Evolutionary conservation across 2,113 vertebrate genomes (phyloP).

Genomic region (Hucho hucho): DNA sequence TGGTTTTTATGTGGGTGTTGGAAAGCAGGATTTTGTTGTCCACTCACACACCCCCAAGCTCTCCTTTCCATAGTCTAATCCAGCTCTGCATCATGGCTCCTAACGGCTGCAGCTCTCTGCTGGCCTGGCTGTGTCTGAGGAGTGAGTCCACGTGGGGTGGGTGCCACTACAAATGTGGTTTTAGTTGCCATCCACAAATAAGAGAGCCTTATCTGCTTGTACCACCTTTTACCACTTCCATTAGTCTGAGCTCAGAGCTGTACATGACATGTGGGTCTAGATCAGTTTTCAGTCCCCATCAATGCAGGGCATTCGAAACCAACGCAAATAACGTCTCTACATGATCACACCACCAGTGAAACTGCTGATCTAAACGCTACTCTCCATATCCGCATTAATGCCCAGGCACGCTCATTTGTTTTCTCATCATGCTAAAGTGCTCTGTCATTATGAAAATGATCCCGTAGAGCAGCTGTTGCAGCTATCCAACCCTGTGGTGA

Average conservation of each 20-base stretch:
- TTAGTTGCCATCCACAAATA: too few species aligned
- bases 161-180: too few species aligned
- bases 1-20: neutral
- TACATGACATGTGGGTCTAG: neutral
- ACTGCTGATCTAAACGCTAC: neutral
- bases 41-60: neutral
- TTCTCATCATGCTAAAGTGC: neutral
- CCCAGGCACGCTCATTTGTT: conserved; percentile 7
- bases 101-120: too few species aligned
- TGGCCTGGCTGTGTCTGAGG: too few species aligned
- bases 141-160: too few species aligned
- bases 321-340: neutral
- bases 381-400: neutral
- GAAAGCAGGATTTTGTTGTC: neutral
- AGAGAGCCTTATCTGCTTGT: too few species aligned
- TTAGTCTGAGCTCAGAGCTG: neutral
- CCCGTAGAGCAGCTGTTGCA: conserved; percentile 1
- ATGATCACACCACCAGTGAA: neutral
- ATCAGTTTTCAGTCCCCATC: too few species aligned
- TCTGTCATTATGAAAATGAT: conserved; percentile 15
- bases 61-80: too few species aligned
- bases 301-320: too few species aligned
- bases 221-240: too few species aligned
- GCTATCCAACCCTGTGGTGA: neutral
- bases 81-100: too few species aligned